phyloP scores from a whole-genome alignment of 2,113 vertebrate genomes.

The Centropristis striata region DNA sequence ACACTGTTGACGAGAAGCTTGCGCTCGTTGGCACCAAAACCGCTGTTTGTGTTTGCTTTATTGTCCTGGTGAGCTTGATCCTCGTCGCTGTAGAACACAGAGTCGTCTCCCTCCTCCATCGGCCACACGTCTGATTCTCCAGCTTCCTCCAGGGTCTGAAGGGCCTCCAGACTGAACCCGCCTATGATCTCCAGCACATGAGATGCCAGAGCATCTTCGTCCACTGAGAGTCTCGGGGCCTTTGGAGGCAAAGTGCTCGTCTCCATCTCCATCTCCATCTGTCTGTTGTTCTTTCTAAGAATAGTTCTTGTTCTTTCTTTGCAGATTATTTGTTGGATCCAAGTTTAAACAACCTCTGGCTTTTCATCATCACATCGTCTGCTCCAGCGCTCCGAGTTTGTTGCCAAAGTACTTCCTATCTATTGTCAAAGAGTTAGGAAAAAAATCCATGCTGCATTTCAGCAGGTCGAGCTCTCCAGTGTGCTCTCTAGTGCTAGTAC shows the following conservation, averaged over 20 bases:
- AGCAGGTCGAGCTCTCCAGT: constrained; percentile 79
- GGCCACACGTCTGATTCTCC: constrained; percentile 37
- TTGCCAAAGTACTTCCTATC: constrained; percentile 61
- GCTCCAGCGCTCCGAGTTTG: constrained; percentile 33
- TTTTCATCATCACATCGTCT: background rate
- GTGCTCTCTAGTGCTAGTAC: constrained; percentile 80
- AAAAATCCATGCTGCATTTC: constrained; percentile 75
- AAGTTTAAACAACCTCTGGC: background rate
- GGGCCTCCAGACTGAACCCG: constrained; percentile 37
- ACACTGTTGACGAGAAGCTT: constrained; percentile 35
- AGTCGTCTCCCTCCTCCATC: constrained; percentile 79
- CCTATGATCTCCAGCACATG: constrained; percentile 69
- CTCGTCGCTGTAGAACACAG: constrained; percentile 81
- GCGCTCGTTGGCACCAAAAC: background rate
- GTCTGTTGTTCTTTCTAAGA: background rate
- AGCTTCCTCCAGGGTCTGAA: constrained; percentile 27
- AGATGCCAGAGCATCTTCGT: constrained; percentile 68
- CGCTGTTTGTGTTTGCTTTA: background rate
- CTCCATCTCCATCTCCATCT: constrained; percentile 57
- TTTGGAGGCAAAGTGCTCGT: constrained; percentile 35
- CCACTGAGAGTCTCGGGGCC: constrained; percentile 76
- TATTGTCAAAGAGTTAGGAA: constrained; percentile 76
- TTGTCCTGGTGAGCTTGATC: constrained; percentile 55
- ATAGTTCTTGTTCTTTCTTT: background rate
- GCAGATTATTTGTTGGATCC: background rate